Conservation (phyloP, 1,140 invertebrate genomes). For the Lepidostoma basale region DNA sequence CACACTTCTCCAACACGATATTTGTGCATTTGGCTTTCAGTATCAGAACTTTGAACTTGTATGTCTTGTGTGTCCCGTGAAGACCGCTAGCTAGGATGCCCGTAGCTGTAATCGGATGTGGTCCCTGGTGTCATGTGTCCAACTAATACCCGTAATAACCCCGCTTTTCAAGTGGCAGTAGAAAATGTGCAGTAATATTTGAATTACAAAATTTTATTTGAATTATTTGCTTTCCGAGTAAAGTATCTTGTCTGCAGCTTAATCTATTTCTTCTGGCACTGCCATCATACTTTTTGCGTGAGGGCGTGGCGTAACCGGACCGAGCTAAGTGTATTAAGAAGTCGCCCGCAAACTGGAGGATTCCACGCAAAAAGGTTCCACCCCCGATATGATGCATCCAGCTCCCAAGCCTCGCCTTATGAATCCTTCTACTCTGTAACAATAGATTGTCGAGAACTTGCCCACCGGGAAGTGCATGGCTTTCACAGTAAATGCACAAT, state of each 20-base stretch:
- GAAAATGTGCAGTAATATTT: conserved; percentile 10
- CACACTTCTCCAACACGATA: too few relatives aligned
- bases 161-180: conserved; percentile 20
- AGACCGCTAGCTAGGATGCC: too few relatives aligned
- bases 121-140: too few relatives aligned
- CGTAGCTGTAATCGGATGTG: too few relatives aligned
- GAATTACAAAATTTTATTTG: not conserved
- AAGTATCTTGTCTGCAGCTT: conserved; percentile 53
- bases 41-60: too few relatives aligned
- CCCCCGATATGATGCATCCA: conserved; percentile 54
- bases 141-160: too few relatives aligned
- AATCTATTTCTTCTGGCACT: conserved; percentile 63
- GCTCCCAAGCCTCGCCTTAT: conserved; percentile 53
- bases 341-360: conserved; percentile 37
- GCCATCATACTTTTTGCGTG: conserved; percentile 54
- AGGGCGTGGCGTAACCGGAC: conserved; percentile 41
- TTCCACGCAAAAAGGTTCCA: conserved; percentile 41
- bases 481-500: conserved; percentile 43
- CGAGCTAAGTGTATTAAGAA: conserved; percentile 43
- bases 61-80: too few relatives aligned
- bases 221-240: conserved; percentile 12
- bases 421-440: conserved; percentile 31
- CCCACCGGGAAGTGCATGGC: conserved; percentile 40
- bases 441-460: conserved; percentile 20
- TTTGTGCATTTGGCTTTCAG: too few relatives aligned